Base-by-base conservation (phyloP, 2,113 vertebrate genomes). In the Epinephelus moara region DNA sequence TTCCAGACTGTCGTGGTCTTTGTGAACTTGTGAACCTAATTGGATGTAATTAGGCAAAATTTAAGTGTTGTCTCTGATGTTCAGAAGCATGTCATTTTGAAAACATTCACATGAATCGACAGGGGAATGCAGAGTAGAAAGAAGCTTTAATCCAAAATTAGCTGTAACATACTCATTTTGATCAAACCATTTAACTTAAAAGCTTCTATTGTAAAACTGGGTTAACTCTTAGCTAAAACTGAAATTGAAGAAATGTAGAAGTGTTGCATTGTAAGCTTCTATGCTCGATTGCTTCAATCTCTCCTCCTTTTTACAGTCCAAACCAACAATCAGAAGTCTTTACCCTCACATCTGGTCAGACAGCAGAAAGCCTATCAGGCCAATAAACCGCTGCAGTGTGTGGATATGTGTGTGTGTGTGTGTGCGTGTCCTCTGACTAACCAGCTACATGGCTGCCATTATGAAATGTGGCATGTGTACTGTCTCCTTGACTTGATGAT, bases 401-500 rank as follows among this genome's bases (percentile, higher is more conserved):
- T 75, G 56, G 47, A 73, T 53, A 25, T 74, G 60, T 23, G 45
- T 74, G 55, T 42, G 21, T 63, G 81, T 53, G 33, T 75, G 61
- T 21, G 47, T 68, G 56, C 37, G 11, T 56, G 13, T 81, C 49
- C 15, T 75, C 57, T 78, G 63, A 84, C 70, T 71, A 84, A 78
- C 55, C 69, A 77, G 55, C 80, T 45, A 64, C 37, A 4, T 23
- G 21, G 64, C 78, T 70, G 42, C 50, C 67, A 23, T 55, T n/a
- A 77, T 81, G 49, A 82, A 84, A 80, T 57, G 79, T 86, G 76
- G 64, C 67, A 61, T 76, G 72, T 72, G 66, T 21, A 59, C 82
- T 52, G 75, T 74, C 68, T 82, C 47, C 62, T 81, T 87, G 77
- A 81, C 67, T 91, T 85, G 70, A 86, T 71, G 85, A 80, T 86